Evolutionary conservation across 2,113 vertebrate genomes (phyloP), one percentile per base, ranked within the genome.

Genomic region (Agelaius phoeniceus): DNA sequence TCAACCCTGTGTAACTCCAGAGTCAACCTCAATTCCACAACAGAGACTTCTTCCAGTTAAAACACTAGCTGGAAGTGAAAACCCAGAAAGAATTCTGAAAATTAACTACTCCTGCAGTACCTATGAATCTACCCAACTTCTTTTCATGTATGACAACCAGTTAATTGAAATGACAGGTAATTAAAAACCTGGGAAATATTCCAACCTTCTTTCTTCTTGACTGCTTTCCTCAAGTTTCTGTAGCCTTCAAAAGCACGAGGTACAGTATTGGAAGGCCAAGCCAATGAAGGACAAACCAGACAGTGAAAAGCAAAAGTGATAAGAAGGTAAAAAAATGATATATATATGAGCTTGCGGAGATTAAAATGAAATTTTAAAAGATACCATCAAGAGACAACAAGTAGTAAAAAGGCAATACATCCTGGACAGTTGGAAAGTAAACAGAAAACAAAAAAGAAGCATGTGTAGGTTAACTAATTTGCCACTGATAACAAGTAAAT

Each of bases 141-240:
- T 95, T 73, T 94, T 95, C 51, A 84, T 81, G 79, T 96, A 96
- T 92, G 67, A 97, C 85, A 97, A 97, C 94, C 90, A 97, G 91
- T 98, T 97, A 96, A 98, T 92, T 88, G 94, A 97, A 98, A 98
- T 93, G 88, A 96, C 98, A 98, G 97, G 96, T 88, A 98, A 97
- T 97, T 95, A 97, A 98, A 97, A 98, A 98, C 97, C 97, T 98
- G 97, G 95, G 96, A 98, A 98, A 97, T 98, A 96, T 97, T 98
- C 99, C 98, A 99, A 99, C 99, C 99, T 99, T 99, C 97, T 96
- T 84, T 98, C 98, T 95, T 98, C 98, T 93, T 97, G 98, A 98
- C 94, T 98, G 98, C 95, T 98, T 98, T 98, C 98, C 96, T 99
- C 98, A 97, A 98, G 98, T 97, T 98, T 98, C 98, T 98, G 98